Base-by-base conservation (phyloP, 1,140 invertebrate species). In the Chironomus tepperi region DNA sequence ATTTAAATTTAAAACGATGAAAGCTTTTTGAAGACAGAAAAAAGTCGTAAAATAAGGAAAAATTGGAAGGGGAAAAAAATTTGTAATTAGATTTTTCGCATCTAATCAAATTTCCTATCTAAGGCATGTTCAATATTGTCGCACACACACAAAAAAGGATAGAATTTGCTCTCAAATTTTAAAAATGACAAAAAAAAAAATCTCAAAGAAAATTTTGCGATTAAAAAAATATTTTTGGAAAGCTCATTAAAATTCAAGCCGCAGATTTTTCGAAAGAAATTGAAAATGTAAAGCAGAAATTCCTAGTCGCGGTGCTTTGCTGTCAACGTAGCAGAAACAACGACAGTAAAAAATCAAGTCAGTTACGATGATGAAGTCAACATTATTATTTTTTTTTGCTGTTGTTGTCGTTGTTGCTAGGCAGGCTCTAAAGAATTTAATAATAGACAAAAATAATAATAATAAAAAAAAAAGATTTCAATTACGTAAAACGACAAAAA, bases 81-180 rank as follows among this genome's bases (percentile, higher is more conserved):
- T 47, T n/a, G 47, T 57, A 57, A 57, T 57, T 57, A 57, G 47
- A 57, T 57, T 57, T 57, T 57, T 57, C n/a, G 7, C 47, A n/a
- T 57, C 47, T 57, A 57, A 57, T 57, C 47, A 57, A 57, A 57
- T 57, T 57, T 57, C 47, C 47, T 57, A 57, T 57, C 47, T 57
- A 10, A 57, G 15, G 47, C 47, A 57, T n/a, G 12, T 57, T 57
- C 47, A 57, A 57, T 57, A 57, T 57, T 57, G 47, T 57, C 47
- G 47, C 24, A 34, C 24, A 34, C n/a, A n/a, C n/a, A n/a, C n/a
- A 34, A 34, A 34, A 34, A 57, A 57, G 47, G n/a, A 57, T 57
- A 15, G 15, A 57, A 47, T 10, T 47, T 57, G n/a, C n/a, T 57
- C n/a, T 57, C n/a, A 57, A 57, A 57, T n/a, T 12, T n/a, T 12